Evolutionary conservation across 1,140 invertebrate genomes (phyloP).

Genomic region (Solen grandis): DNA sequence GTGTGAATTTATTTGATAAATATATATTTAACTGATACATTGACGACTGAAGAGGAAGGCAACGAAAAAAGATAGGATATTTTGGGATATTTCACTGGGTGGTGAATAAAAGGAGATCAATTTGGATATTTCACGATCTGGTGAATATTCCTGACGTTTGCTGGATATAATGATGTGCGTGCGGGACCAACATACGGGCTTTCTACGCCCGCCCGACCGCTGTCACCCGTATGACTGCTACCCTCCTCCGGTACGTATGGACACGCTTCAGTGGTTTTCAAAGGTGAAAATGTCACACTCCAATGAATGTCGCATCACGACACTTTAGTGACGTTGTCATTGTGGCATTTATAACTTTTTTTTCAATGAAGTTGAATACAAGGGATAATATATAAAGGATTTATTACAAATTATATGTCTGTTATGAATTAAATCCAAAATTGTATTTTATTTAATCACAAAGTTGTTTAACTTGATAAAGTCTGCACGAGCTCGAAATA

Average conservation of each 20-base stretch:
- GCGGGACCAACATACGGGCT: slow-evolving; percentile 53
- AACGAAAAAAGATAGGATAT: slow-evolving; percentile 14
- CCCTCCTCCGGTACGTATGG: slow-evolving; percentile 38
- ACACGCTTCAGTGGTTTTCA: background rate
- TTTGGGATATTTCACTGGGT: background rate
- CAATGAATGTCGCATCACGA: background rate
- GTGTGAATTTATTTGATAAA: background rate
- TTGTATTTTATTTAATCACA: too few species aligned
- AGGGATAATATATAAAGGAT: too few species aligned
- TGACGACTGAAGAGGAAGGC: background rate
- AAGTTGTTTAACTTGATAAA: too few species aligned
- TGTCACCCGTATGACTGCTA: slow-evolving; percentile 54
- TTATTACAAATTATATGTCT: too few species aligned
- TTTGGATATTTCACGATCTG: background rate
- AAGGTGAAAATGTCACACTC: background rate
- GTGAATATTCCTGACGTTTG: background rate
- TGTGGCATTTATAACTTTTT: background rate
- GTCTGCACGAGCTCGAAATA: too few species aligned
- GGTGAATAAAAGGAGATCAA: background rate
- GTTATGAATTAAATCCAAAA: too few species aligned
- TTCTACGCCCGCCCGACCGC: slow-evolving; percentile 48
- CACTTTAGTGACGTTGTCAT: background rate
- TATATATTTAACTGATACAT: background rate
- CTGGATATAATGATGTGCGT: slow-evolving; percentile 57
- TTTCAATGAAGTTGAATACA: slow-evolving; percentile 2